phyloP scores from a whole-genome alignment of 2,888 invertebrate genomes.

The Salpingus planirostris region DNA sequence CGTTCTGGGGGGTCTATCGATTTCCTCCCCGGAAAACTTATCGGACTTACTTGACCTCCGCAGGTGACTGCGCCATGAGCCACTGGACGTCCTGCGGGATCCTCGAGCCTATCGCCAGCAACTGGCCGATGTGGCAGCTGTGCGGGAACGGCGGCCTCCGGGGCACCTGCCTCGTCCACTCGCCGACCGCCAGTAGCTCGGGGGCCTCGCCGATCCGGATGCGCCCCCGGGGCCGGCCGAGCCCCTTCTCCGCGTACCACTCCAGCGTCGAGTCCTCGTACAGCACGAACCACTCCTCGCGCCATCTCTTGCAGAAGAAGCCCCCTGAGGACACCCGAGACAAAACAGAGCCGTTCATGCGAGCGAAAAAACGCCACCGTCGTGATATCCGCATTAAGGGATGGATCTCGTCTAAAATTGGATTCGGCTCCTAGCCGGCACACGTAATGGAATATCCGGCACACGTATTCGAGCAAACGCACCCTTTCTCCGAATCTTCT shows the following conservation, averaged over 20 bases:
- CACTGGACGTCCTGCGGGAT: slow-evolving; percentile 63
- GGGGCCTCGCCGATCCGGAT: slow-evolving; percentile 67
- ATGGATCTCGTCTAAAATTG: no score
- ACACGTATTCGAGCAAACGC: no score
- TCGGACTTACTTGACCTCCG: slow-evolving; percentile 71
- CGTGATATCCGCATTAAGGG: no score
- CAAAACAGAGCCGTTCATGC: no score
- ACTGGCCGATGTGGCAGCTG: slow-evolving; percentile 60
- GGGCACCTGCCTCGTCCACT: slow-evolving; percentile 72
- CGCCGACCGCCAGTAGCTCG: slow-evolving; percentile 71
- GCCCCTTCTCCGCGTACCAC: slow-evolving; percentile 66
- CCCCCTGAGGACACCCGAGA: slow-evolving; percentile 63
- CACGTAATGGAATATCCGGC: no score
- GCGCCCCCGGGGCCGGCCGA: slow-evolving; percentile 42
- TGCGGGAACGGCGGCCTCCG: slow-evolving; percentile 62
- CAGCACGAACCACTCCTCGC: slow-evolving; percentile 75
- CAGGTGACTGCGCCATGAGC: slow-evolving; percentile 70
- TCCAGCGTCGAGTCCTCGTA: slow-evolving; percentile 80
- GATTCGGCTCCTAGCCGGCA: no score
- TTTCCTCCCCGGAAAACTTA: no score
- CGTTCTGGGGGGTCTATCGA: no score
- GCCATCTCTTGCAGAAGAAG: slow-evolving; percentile 72
- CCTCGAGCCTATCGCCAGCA: slow-evolving; percentile 67
- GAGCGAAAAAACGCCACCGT: no score
- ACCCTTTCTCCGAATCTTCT: no score